phyloP scores from a whole-genome alignment of 2,113 vertebrate species.

The Corynorhinus townsendii region DNA sequence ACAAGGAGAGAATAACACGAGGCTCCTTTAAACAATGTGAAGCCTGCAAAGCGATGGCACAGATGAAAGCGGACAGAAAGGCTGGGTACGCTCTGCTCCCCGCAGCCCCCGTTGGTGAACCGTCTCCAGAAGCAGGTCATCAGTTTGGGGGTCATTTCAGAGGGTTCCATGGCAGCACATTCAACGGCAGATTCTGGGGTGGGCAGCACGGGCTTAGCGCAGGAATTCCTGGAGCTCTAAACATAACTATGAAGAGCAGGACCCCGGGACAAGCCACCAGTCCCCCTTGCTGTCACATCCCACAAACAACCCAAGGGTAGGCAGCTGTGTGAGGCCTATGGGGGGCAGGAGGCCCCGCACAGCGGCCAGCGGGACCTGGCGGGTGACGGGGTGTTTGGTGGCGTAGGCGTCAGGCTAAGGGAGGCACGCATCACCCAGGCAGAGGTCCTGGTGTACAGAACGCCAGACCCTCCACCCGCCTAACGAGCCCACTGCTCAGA shows the following conservation, averaged over 20 bases:
- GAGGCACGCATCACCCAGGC: neutral
- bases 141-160: neutral
- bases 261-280: neutral
- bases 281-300: neutral
- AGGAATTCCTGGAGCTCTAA: neutral
- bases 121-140: no score
- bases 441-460: accelerated
- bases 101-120: neutral
- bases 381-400: no score
- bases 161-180: neutral
- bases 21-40: neutral
- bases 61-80: neutral
- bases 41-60: neutral
- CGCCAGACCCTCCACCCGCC: accelerated
- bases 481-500: neutral
- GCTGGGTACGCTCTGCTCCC: no score
- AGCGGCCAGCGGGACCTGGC: neutral
- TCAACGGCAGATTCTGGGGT: neutral
- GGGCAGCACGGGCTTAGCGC: accelerated
- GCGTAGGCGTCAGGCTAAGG: no score
- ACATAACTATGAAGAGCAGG: neutral
- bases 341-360: neutral
- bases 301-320: neutral
- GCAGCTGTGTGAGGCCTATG: neutral
- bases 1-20: neutral